A percentile compares a stretch with the other conserved stretches of the same genome.
phyloP scores from a whole-genome alignment of 2,113 vertebrate genomes.

The Bostrychus sinensis region DNA sequence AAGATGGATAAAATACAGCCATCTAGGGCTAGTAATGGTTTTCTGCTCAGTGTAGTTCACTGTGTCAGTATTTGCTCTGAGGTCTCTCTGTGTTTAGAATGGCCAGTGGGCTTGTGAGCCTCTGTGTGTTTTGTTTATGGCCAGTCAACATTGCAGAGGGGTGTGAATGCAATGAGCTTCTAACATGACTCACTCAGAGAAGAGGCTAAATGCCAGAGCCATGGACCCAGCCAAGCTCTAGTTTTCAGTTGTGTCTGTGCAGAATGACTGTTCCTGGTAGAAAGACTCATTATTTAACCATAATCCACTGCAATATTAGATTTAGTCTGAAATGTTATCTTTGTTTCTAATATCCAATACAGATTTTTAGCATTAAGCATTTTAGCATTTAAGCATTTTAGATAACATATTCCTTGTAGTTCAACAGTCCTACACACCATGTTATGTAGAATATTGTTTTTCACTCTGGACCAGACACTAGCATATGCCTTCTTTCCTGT shows the following conservation, averaged over 20 bases:
- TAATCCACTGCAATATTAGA: too few relatives aligned
- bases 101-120: constrained; percentile 27
- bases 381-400: too few relatives aligned
- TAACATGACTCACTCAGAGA: neutral
- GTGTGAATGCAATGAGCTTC: constrained; percentile 51
- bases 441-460: too few relatives aligned
- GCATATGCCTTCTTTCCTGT: too few relatives aligned
- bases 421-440: too few relatives aligned
- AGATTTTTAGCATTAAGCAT: too few relatives aligned
- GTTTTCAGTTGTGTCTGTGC: neutral
- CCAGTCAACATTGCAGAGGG: constrained; percentile 66
- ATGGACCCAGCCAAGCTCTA: neutral
- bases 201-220: neutral
- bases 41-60: neutral
- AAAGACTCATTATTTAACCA: too few relatives aligned
- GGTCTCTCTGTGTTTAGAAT: constrained; percentile 54
- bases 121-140: constrained; percentile 73
- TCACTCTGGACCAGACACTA: too few relatives aligned
- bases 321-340: too few relatives aligned
- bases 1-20: neutral
- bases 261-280: too few relatives aligned
- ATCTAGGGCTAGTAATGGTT: neutral
- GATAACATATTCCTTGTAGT: too few relatives aligned
- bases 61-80: constrained; percentile 47
- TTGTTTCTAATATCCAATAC: too few relatives aligned